Percentiles rank a stretch among this genome's conserved stretches.
phyloP scores from a whole-genome alignment of 2,888 invertebrate genomes.

The Melanchra persicariae region DNA sequence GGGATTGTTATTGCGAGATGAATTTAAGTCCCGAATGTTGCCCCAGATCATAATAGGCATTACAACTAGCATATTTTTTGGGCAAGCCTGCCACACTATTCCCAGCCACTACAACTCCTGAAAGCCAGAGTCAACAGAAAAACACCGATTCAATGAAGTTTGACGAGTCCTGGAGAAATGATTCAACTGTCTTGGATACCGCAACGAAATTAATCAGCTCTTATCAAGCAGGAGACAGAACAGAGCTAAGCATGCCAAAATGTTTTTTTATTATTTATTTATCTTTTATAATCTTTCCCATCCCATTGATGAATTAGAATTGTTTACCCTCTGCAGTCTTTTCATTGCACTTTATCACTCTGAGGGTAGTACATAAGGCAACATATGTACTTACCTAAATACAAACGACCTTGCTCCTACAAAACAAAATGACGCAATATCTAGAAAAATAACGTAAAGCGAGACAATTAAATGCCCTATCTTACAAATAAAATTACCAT shows the following conservation, averaged over 20 bases:
- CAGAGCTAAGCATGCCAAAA: too few relatives aligned
- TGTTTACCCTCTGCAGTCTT: neutral
- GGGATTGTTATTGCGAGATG: neutral
- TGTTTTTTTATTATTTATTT: too few relatives aligned
- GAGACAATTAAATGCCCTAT: constrained; percentile 32
- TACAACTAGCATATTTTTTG: too few relatives aligned
- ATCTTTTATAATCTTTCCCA: neutral
- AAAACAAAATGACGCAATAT: constrained; percentile 41
- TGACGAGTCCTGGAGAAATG: too few relatives aligned
- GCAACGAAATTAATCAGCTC: too few relatives aligned
- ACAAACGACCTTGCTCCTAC: constrained; percentile 30
- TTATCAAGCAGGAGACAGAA: too few relatives aligned
- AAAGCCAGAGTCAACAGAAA: too few relatives aligned
- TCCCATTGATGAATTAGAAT: neutral
- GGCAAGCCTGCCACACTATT: too few relatives aligned
- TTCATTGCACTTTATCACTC: neutral
- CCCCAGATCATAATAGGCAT: neutral
- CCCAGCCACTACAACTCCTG: too few relatives aligned
- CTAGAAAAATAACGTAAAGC: constrained; percentile 35
- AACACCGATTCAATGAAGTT: too few relatives aligned
- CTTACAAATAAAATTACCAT: constrained; percentile 37
- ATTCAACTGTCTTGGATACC: too few relatives aligned
- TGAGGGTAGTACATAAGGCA: neutral
- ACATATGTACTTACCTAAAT: constrained; percentile 13
- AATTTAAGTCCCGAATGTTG: neutral